Evolutionary conservation across 1,140 invertebrate genomes (phyloP), one percentile per base, ranked within the genome.

Genomic region (Bombus picipes): DNA sequence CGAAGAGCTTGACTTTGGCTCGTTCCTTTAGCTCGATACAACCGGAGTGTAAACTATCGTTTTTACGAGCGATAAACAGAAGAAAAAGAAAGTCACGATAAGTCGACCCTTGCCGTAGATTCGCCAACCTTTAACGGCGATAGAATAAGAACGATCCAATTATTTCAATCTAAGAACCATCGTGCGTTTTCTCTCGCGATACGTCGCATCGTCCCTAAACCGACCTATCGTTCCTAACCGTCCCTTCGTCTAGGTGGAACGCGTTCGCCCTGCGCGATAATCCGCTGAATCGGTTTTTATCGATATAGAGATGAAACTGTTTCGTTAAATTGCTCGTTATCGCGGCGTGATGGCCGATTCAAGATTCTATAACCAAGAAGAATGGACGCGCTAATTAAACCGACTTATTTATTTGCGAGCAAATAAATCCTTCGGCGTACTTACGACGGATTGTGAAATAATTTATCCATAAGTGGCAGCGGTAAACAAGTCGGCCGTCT

Each of bases 91-190:
- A 39, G n/a, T 39, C 18, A 34, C 72, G 73, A 83, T 83, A 83
- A 83, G 32, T 76, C 81, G 57, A 39, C 15, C 34, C 75, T 79
- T 53, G 8, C n/a, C 47, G 39, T 79, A 59, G 43, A 68, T 84
- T 71, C 82, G 82, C 53, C 37, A 47, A 41, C 43, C 70, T 32
- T 83, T 85, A 80, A 80, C 68, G 39, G 53, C 66, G 83, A 79
- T 80, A 62, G 77, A 85, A 85, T 72, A 80, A 89, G 73, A 86
- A 89, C 74, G 75, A 86, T 73, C 71, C 70, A 80, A 89, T 89
- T 76, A 75, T 73, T 47, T 28, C 71, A 39, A 77, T 78, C 15
- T 22, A 22, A 43, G 71, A 53, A 43, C 13, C 22, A 18, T 10
- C 32, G 15, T 43, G 25, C 15, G 57, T n/a, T 25, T n/a, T 41